Percentiles rank a stretch among this genome's conserved stretches.
phyloP scores from a whole-genome alignment of 2,797 vertebrate species.

The Clarias fuscus region DNA sequence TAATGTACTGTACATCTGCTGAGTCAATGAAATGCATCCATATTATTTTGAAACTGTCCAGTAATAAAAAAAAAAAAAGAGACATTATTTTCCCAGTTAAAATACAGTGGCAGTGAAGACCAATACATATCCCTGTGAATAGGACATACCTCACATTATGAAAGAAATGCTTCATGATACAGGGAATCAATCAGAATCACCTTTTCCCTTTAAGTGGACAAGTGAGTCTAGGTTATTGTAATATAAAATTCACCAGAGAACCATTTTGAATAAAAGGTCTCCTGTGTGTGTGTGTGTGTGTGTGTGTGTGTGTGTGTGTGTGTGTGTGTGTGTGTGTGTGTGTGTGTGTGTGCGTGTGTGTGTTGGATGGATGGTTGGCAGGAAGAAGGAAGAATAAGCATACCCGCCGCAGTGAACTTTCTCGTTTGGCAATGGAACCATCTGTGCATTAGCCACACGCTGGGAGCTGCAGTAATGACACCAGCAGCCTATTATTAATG shows the following conservation, averaged over 20 bases:
- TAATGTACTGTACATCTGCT: too few relatives aligned
- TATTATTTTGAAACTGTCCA: neutral
- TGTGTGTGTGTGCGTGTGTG: neutral
- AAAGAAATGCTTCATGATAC: neutral
- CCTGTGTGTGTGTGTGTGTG: neutral
- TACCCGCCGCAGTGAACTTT: slow-evolving; percentile 26
- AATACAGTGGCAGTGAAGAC: too few relatives aligned
- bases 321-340: neutral
- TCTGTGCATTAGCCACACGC: slow-evolving; percentile 47
- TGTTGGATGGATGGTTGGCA: neutral
- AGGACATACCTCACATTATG: neutral
- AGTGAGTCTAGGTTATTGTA: neutral
- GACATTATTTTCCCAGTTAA: neutral
- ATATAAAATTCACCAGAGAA: neutral
- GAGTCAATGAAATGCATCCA: too few relatives aligned
- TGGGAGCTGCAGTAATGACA: slow-evolving; percentile 53
- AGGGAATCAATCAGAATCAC: neutral
- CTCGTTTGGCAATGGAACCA: slow-evolving; percentile 48
- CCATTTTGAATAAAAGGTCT: neutral
- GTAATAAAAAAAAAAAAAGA: neutral
- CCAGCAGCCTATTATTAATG: slow-evolving; percentile 60
- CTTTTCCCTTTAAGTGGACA: neutral
- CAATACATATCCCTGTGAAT: neutral
- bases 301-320: neutral
- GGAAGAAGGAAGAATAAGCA: neutral